A percentile compares a stretch with the other conserved stretches of the same genome.
Evolutionary conservation across 2,797 vertebrate genomes (phyloP).

Genomic region (Synanceia verrucosa): DNA sequence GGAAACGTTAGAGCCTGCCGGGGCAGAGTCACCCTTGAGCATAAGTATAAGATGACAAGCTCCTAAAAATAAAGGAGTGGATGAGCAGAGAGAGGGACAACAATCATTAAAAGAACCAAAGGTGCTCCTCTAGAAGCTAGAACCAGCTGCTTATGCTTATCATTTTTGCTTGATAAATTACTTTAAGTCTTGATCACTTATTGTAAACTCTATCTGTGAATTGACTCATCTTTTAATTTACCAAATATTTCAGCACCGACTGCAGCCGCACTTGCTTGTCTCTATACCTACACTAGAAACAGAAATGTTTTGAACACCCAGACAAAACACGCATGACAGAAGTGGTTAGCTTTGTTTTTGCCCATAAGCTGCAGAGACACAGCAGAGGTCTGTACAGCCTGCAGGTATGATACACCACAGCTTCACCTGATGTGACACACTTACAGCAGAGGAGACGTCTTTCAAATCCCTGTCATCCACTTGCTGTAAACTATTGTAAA

Average conservation of each 20-base stretch:
- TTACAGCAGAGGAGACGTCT: conserved; percentile 48
- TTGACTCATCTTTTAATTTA: not conserved
- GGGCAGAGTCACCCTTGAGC: too few relatives aligned
- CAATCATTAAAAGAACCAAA: too few relatives aligned
- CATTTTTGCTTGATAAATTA: not conserved
- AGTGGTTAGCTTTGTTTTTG: conserved; percentile 54
- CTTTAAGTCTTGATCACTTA: not conserved
- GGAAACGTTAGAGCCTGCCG: too few relatives aligned
- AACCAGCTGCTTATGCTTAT: not conserved
- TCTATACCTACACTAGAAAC: conserved; percentile 3
- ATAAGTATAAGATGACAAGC: too few relatives aligned
- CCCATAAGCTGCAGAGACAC: conserved; percentile 63
- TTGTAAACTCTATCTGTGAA: not conserved
- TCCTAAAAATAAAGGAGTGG: too few relatives aligned
- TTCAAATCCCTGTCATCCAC: not conserved
- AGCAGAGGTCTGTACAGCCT: conserved; percentile 56
- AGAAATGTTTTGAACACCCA: conserved; percentile 14
- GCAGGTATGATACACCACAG: conserved; percentile 52
- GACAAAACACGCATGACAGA: conserved; percentile 43
- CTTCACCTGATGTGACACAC: conserved; percentile 71
- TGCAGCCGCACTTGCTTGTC: not conserved
- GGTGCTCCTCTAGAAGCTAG: not conserved
- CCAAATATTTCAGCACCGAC: not conserved
- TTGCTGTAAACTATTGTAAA: conserved; percentile 35
- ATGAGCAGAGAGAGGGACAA: too few relatives aligned